These are phyloP conservation scores for Drosophila yakuba DNA, from an alignment of 1,140 invertebrate genomes.

Conservation along the genomic window DNA sequence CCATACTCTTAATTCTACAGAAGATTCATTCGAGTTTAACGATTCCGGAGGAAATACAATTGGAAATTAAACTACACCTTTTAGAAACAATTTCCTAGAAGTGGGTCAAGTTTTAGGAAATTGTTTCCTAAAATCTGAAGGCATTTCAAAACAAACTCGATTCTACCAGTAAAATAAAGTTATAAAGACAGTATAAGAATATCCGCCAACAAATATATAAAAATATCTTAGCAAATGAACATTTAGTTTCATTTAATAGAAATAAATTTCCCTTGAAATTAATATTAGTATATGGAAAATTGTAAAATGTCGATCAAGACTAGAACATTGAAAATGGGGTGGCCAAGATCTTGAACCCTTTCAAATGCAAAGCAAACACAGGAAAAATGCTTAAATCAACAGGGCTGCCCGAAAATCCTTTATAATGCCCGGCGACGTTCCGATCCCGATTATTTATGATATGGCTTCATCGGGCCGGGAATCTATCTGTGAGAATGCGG, in stretches of 20 bases:
- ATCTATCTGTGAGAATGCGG: slow-evolving; percentile 73
- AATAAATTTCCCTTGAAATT: background rate
- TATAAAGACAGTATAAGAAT: background rate
- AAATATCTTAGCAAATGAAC: no score
- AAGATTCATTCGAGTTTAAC: background rate
- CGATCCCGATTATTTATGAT: slow-evolving; percentile 74
- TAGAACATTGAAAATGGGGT: slow-evolving; percentile 13
- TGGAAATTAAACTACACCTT: slow-evolving; percentile 3
- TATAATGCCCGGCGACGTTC: slow-evolving; percentile 71
- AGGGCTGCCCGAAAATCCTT: slow-evolving; percentile 72
- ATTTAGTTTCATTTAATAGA: no score
- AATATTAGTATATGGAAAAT: background rate
- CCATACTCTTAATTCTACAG: background rate
- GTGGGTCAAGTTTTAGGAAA: background rate
- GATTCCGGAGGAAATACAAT: background rate
- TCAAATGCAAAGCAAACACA: slow-evolving; percentile 36
- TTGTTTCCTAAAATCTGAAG: slow-evolving; percentile 20
- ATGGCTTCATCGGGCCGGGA: slow-evolving; percentile 78
- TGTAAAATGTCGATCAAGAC: background rate
- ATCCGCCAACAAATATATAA: background rate
- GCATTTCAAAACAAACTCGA: background rate
- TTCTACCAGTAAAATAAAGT: background rate
- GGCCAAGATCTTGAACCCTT: slow-evolving; percentile 22
- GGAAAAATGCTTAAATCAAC: slow-evolving; percentile 59
- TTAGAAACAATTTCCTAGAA: slow-evolving; percentile 18